Percentiles rank a stretch among this genome's conserved stretches.
Evolutionary conservation across 2,113 vertebrate species (phyloP).

Genomic region (Willisornis vidua): DNA sequence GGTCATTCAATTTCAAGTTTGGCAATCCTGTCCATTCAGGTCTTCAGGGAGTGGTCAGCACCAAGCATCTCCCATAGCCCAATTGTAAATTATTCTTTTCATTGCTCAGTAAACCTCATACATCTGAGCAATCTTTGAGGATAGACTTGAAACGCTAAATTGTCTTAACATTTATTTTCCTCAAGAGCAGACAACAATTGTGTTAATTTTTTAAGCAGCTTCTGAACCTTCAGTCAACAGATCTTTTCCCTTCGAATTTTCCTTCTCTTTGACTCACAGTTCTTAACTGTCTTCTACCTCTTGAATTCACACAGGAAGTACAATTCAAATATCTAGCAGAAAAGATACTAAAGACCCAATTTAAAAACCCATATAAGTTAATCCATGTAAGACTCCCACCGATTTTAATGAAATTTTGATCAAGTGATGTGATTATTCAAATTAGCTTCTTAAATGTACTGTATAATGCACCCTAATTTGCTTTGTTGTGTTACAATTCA

Average conservation of each 20-base stretch:
- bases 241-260: background rate
- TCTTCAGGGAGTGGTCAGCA: background rate
- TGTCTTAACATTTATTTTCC: background rate
- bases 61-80: background rate
- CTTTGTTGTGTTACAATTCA: background rate
- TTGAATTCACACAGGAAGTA: background rate
- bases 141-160: background rate
- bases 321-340: background rate
- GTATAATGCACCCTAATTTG: background rate
- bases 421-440: conserved; percentile 3
- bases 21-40: background rate
- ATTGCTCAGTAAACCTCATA: background rate
- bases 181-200: background rate
- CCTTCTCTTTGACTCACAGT: background rate
- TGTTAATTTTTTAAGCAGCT: background rate
- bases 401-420: conserved; percentile 37
- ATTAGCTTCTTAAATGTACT: conserved; percentile 28
- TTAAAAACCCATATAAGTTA: background rate
- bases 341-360: background rate
- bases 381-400: background rate
- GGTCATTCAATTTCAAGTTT: background rate
- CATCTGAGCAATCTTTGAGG: background rate
- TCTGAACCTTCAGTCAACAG: background rate
- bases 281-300: background rate
- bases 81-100: background rate